A percentile compares a stretch with the other conserved stretches of the same genome.
Conservation (phyloP, 2,797 vertebrate species). For the Pelobates cultripes region DNA sequence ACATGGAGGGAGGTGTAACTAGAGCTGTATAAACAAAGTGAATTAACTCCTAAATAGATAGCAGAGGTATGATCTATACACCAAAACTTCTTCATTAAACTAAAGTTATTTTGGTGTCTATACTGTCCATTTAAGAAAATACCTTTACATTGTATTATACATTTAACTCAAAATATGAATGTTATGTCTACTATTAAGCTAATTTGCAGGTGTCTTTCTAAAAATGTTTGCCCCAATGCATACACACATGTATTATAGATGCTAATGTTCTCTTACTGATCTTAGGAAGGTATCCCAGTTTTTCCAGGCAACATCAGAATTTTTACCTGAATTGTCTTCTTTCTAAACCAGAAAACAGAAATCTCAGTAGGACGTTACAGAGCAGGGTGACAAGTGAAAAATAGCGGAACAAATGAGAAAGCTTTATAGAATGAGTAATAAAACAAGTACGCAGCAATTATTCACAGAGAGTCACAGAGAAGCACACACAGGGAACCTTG, state of each 20-base stretch:
- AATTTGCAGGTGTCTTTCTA: too few relatives aligned
- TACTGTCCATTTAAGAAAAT: too few relatives aligned
- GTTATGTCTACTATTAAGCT: too few relatives aligned
- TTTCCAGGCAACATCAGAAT: constrained; percentile 38
- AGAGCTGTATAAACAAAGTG: too few relatives aligned
- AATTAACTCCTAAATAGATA: too few relatives aligned
- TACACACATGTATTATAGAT: not conserved
- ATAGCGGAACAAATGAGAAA: not conserved
- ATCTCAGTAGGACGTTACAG: not conserved
- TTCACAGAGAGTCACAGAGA: constrained; percentile 1
- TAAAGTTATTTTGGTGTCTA: too few relatives aligned
- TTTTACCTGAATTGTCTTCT: constrained; percentile 32
- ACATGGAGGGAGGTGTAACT: too few relatives aligned
- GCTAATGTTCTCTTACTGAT: constrained; percentile 34
- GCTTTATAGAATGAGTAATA: not conserved
- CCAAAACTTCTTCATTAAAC: too few relatives aligned
- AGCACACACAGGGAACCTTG: constrained; percentile 32
- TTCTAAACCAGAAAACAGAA: constrained; percentile 29
- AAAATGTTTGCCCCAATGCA: not conserved
- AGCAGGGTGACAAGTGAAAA: not conserved
- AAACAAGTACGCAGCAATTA: not conserved
- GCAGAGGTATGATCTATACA: too few relatives aligned
- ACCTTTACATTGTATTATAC: too few relatives aligned
- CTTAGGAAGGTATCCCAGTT: constrained; percentile 43
- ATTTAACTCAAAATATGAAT: too few relatives aligned